Base-by-base conservation (phyloP, 2,113 vertebrate species). In the Vimba vimba region DNA sequence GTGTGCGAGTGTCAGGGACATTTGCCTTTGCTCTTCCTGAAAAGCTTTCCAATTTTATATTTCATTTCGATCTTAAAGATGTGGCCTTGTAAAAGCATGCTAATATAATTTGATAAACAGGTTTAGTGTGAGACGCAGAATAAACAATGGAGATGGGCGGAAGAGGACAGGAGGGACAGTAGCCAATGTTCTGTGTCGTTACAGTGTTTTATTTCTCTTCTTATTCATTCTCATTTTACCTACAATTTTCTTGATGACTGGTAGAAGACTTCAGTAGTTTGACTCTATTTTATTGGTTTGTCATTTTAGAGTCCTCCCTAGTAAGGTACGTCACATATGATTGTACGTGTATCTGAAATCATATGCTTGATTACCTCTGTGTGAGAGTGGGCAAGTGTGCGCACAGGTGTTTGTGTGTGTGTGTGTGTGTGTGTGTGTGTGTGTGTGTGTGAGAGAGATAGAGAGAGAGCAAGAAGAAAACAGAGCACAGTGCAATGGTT, bases 291-390 rank as follows among this genome's bases (percentile, higher is more conserved):
- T 33, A 87, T 69, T 86, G 79, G 82, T 84, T 90, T 60, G 27
- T 71, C 36, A 79, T 86, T 33, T 88, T 69, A 60, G 45, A 80
- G 57, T 62, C 62, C 60, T 73, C 47, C 85, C 76, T 39, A 77
- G 83, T 79, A 83, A 71, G 85, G 52, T 88, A 86, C 59, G 75
- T 85, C 79, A 87, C 79, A 87, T 69, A 77, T 87, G 81, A 87
- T 89, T 87, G 78, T 89, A 85, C 93, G 94, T 87, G 94, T 94
- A 94, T 93, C 94, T 95, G 93, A 93, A 92, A 89, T 90, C 94
- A 94, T 91, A 92, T 87, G 93, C 92, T 95, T 94, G 92, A 94
- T 95, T 94, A 94, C 94, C 93, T 94, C 93, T 92, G 91, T 92
- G 82, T 86, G 25, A 27, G 82, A 39, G 57, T 85, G 66, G 43